These are phyloP conservation scores for Tiphia femorata DNA, from an alignment of 2,888 invertebrate species.

Conservation along the genomic window DNA sequence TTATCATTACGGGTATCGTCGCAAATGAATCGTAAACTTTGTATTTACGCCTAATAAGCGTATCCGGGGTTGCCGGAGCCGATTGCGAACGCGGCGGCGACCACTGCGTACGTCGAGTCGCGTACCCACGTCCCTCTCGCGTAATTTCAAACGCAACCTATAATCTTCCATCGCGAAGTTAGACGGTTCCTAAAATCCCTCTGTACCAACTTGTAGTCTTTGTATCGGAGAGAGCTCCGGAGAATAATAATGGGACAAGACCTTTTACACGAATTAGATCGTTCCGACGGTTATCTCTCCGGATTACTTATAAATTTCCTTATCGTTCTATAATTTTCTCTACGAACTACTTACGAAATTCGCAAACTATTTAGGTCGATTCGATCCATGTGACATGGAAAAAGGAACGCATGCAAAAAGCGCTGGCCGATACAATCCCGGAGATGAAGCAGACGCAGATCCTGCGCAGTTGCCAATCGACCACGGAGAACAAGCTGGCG, in stretches of 20 bases:
- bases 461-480: slow-evolving; percentile 5
- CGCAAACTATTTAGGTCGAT: slow-evolving; percentile 13
- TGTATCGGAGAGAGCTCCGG: too few relatives aligned
- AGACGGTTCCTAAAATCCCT: too few relatives aligned
- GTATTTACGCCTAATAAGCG: not conserved
- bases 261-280: too few relatives aligned
- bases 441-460: slow-evolving; percentile 27
- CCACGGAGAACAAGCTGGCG: slow-evolving; percentile 22
- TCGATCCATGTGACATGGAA: slow-evolving; percentile 22
- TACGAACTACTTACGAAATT: too few relatives aligned
- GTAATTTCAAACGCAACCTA: not conserved
- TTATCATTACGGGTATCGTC: slow-evolving; percentile 2
- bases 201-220: too few relatives aligned
- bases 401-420: slow-evolving; percentile 27
- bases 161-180: too few relatives aligned
- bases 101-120: not conserved
- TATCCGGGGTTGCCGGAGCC: not conserved
- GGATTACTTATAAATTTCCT: too few relatives aligned
- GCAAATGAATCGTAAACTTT: slow-evolving; percentile 6
- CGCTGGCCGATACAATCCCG: slow-evolving; percentile 27
- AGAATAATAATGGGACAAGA: too few relatives aligned
- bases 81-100: not conserved
- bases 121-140: not conserved
- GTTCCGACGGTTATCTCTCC: too few relatives aligned
- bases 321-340: too few relatives aligned